Evolutionary conservation across 2,888 invertebrate genomes (phyloP).

Genomic region (Sinopyrophorus schimmeli): DNA sequence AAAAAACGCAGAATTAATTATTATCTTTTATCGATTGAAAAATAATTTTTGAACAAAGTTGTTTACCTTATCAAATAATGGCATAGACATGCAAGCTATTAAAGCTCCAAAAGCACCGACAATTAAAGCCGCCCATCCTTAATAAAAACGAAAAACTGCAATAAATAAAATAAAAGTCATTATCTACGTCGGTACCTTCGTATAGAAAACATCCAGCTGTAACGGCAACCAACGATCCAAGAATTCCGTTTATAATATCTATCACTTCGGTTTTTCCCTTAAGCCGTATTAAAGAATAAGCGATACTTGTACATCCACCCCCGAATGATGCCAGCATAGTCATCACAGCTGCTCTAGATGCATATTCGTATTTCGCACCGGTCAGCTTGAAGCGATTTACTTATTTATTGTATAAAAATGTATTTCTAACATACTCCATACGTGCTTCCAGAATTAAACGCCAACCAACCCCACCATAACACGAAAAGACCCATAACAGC

Average conservation of each 20-base stretch:
- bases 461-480: constrained; percentile 97
- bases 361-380: constrained; percentile 88
- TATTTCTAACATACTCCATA: constrained; percentile 66
- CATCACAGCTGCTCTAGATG: constrained; percentile 85
- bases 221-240: constrained; percentile 84
- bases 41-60: not conserved
- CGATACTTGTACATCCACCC: constrained; percentile 75
- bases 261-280: constrained; percentile 78
- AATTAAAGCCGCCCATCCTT: constrained; percentile 83
- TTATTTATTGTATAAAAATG: not conserved
- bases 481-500: constrained; percentile 91
- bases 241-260: constrained; percentile 84
- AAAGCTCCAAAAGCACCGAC: constrained; percentile 81
- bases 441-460: constrained; percentile 91
- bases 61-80: constrained; percentile 69
- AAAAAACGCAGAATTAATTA: no score
- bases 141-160: constrained; percentile 25
- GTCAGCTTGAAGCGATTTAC: constrained; percentile 66
- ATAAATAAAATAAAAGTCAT: not conserved
- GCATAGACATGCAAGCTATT: constrained; percentile 71
- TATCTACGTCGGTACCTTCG: constrained; percentile 50
- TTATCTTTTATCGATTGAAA: not conserved
- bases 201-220: constrained; percentile 89
- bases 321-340: constrained; percentile 92
- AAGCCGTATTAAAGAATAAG: constrained; percentile 67